Evolutionary conservation across 1,140 invertebrate species (phyloP).

Genomic region (Plodia interpunctella): DNA sequence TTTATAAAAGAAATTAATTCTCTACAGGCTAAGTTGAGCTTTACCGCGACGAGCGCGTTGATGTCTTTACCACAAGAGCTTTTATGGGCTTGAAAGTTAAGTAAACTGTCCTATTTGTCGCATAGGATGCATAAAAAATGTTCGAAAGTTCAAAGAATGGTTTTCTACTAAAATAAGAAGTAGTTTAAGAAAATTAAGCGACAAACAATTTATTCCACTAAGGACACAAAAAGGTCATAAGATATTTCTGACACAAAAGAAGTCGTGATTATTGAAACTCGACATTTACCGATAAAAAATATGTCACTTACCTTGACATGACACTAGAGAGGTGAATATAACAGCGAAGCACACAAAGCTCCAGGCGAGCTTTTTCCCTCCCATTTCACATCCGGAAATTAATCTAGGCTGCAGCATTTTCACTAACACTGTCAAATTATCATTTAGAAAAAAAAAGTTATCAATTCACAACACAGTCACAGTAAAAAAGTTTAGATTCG

Average conservation of each 20-base stretch:
- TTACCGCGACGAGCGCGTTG: not conserved
- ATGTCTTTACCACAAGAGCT: not conserved
- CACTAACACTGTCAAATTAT: constrained; percentile 46
- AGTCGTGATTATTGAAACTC: constrained; percentile 8
- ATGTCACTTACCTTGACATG: constrained; percentile 62
- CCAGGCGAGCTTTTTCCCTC: constrained; percentile 27
- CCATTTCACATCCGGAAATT: constrained; percentile 40
- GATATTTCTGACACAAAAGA: not conserved
- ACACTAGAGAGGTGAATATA: constrained; percentile 36
- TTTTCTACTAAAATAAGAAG: too few species aligned
- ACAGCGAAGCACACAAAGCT: constrained; percentile 31
- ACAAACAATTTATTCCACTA: not conserved
- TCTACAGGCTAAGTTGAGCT: not conserved
- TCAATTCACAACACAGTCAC: constrained; percentile 23
- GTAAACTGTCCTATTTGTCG: too few species aligned
- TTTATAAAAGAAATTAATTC: not conserved
- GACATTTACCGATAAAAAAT: constrained; percentile 27
- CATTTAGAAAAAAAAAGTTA: constrained; percentile 9
- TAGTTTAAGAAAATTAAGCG: not conserved
- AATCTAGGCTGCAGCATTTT: constrained; percentile 66
- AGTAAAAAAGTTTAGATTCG: constrained; percentile 9
- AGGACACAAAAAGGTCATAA: not conserved
- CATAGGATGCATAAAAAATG: too few species aligned
- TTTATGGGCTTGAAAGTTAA: not conserved
- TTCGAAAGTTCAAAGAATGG: too few species aligned